Percentiles rank a stretch among this genome's conserved stretches.
Conservation (phyloP, 2,113 vertebrate genomes). For the Paratilapia polleni region DNA sequence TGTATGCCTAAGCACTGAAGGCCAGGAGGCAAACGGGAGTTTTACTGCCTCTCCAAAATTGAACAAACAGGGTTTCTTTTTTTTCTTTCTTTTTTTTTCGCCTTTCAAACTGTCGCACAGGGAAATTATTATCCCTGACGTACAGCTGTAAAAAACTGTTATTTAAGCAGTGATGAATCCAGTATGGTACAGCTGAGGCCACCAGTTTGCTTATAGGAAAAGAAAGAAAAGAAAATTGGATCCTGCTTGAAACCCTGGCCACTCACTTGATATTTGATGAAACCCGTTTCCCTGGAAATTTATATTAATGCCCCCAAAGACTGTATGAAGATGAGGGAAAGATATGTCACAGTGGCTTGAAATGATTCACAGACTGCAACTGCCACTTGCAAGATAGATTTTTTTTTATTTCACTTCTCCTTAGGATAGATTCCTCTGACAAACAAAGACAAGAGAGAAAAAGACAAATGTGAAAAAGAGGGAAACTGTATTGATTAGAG, state of each 20-base stretch:
- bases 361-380: constrained; percentile 49
- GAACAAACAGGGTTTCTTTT: constrained; percentile 75
- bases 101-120: constrained; percentile 66
- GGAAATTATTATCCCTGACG: constrained; percentile 75
- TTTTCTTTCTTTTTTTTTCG: not conserved
- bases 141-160: constrained; percentile 74
- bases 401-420: constrained; percentile 29
- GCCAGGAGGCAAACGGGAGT: constrained; percentile 43
- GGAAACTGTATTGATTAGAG: constrained; percentile 58
- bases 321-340: constrained; percentile 48
- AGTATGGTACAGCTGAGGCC: constrained; percentile 75
- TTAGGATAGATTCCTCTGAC: constrained; percentile 23
- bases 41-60: constrained; percentile 64
- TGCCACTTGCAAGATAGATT: constrained; percentile 50
- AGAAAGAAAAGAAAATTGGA: constrained; percentile 65
- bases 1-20: constrained; percentile 19
- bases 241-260: constrained; percentile 53
- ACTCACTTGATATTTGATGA: constrained; percentile 62
- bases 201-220: constrained; percentile 56
- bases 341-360: constrained; percentile 46
- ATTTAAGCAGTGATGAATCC: constrained; percentile 76
- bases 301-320: constrained; percentile 63
- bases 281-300: constrained; percentile 66
- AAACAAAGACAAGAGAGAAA: constrained; percentile 47
- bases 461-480: constrained; percentile 37